phyloP scores from a whole-genome alignment of 2,113 vertebrate species.

The Dolichotis patagonum region DNA sequence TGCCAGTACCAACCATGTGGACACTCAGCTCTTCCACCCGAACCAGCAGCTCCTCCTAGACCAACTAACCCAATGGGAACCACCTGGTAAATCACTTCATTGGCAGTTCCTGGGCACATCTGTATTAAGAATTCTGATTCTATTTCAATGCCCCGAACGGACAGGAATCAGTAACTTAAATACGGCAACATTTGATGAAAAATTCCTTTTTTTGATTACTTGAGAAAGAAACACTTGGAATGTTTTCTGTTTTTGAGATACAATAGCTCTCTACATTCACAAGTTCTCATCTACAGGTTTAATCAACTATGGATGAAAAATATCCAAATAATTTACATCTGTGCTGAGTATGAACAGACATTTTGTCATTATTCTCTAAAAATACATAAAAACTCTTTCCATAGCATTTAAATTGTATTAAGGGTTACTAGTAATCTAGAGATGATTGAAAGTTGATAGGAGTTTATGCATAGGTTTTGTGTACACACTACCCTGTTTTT shows the following conservation, averaged over 20 bases:
- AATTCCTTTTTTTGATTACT: not conserved
- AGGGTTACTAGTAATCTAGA: not conserved
- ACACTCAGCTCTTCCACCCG: not conserved
- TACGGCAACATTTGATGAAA: not conserved
- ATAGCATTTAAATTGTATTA: not conserved
- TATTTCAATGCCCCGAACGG: not conserved
- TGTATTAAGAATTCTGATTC: not conserved
- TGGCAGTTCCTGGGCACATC: not conserved
- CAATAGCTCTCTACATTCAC: not conserved
- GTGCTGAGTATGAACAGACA: too few species aligned
- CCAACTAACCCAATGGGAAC: not conserved
- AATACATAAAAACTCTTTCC: not conserved
- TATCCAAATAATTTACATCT: not conserved
- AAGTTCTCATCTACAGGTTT: not conserved
- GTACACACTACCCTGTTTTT: not conserved
- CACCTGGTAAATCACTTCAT: not conserved
- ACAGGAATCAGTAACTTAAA: not conserved
- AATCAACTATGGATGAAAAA: not conserved
- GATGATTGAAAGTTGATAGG: not conserved
- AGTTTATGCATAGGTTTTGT: not conserved
- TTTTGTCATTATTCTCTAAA: not conserved
- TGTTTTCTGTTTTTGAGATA: not conserved
- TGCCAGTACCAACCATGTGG: not conserved
- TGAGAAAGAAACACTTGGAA: not conserved
- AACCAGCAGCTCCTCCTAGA: not conserved